Evolutionary conservation across 2,888 invertebrate genomes (phyloP).

Genomic region (Aspidiotus rigidus): DNA sequence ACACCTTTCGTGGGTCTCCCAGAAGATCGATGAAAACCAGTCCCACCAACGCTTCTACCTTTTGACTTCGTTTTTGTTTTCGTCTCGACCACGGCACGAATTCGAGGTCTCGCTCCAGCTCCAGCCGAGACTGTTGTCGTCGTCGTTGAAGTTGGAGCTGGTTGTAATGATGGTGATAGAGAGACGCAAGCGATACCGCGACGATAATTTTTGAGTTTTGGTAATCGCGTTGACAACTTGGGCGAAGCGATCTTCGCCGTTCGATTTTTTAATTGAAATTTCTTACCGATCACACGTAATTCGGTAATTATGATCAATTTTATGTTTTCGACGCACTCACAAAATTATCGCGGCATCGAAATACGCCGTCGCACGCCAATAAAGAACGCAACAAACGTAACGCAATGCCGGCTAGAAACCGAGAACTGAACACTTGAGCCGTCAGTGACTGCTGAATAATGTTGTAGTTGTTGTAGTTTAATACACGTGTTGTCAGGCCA

Average conservation of each 20-base stretch:
- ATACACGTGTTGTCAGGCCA: too few relatives aligned
- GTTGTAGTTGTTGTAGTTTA: too few relatives aligned
- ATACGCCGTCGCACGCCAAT: too few relatives aligned
- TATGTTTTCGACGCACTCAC: too few relatives aligned
- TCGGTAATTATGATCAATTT: not conserved
- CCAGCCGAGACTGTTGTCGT: not conserved
- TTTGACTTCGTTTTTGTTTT: slow-evolving; percentile 7
- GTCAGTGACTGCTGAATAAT: too few relatives aligned
- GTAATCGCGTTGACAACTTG: not conserved
- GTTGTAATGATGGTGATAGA: not conserved
- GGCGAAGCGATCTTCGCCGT: not conserved
- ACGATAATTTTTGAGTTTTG: not conserved
- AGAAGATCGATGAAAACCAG: not conserved
- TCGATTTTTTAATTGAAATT: slow-evolving; percentile 18
- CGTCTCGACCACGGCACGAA: not conserved
- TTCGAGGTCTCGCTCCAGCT: not conserved
- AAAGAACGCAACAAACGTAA: too few relatives aligned
- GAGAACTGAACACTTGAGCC: too few relatives aligned
- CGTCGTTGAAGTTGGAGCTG: not conserved
- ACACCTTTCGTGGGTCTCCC: not conserved
- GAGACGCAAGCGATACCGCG: slow-evolving; percentile 14
- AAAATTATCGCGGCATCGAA: too few relatives aligned
- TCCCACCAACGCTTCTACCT: slow-evolving; percentile 14
- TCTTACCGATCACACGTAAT: slow-evolving; percentile 19
- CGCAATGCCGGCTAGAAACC: too few relatives aligned